Base-by-base conservation (phyloP, 2,888 invertebrate species). In the Cephus sareptanus region DNA sequence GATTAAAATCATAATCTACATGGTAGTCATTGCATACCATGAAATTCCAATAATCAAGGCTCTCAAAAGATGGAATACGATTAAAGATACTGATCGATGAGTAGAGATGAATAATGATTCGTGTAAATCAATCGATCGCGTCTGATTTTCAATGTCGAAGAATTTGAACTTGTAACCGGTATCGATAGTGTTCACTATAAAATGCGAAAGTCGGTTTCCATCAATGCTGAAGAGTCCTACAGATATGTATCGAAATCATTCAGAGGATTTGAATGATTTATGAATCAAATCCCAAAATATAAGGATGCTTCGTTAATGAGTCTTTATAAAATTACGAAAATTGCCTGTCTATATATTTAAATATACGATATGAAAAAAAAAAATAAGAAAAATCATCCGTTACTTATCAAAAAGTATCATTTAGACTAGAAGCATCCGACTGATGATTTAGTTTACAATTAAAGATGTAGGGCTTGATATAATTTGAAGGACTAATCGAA, bases 401-500 rank as follows among this genome's bases (percentile, higher is more conserved):
- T 40, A 15, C 40, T 15, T 4, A 13, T 37, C 4, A 4, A 4
- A 40, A 40, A 40, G 15, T 40, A 56, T 9, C 56, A 23, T 23
- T 56, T 23, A 9, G 56, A 56, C 56, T 2, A 23, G 56, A 56
- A 71, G 71, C 71, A 71, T 34, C 71, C 70, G 31, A 31, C 4
- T 2, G 71, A 33, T 23, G 71, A 34, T 71, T 11, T 2, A 11
- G 23, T 12, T 71, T 23, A 71, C 23, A 23, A 4, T 71, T 15
- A 37, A 37, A 71, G 31, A 3, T 4, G 6, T 31, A 33, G 13
- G 12, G 1, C 33, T 71, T 23, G 15, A 13, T 9, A 34, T 0
- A 31, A 31, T 15, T 31, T 1, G 1, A 30, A 31, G 1, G 33
- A 33, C 93, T 91, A 94, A 87, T 92, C 93, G 85, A 94, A 94